A percentile compares a stretch with the other conserved stretches of the same genome.
Conservation (phyloP, 2,797 vertebrate species). For the Tiaroga cobitis region DNA sequence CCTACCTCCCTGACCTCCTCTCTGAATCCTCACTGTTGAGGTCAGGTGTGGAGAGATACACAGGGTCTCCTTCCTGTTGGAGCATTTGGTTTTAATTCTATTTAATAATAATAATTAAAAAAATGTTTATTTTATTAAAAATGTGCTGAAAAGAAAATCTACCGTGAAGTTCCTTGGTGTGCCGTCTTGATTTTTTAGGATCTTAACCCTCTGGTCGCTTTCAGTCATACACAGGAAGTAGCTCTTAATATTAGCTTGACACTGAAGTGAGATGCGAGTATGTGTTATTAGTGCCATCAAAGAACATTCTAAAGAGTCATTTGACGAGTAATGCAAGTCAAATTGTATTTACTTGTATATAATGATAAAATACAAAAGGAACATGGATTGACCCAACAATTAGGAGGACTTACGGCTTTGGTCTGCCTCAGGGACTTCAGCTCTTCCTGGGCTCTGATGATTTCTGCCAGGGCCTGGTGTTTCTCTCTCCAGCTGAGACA, state of each 20-base stretch:
- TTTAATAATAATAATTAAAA: neutral
- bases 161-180: constrained; percentile 75
- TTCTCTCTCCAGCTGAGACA: constrained; percentile 75
- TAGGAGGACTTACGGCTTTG: constrained; percentile 70
- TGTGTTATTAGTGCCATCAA: neutral
- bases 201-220: constrained; percentile 79
- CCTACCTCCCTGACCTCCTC: constrained; percentile 61
- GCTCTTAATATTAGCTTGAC: constrained; percentile 82
- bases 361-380: neutral
- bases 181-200: constrained; percentile 78
- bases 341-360: neutral
- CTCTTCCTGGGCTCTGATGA: constrained; percentile 70
- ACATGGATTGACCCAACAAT: neutral
- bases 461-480: constrained; percentile 66
- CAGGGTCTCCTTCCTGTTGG: constrained; percentile 78
- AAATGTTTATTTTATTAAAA: neutral
- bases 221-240: constrained; percentile 82
- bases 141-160: neutral
- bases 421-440: constrained; percentile 73
- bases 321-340: neutral
- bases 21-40: constrained; percentile 69
- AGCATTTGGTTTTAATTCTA: neutral
- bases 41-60: constrained; percentile 74
- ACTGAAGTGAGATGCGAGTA: constrained; percentile 60
- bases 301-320: no score